Evolutionary conservation across 2,888 invertebrate species (phyloP).

Genomic region (Ryuthela nishihirai): DNA sequence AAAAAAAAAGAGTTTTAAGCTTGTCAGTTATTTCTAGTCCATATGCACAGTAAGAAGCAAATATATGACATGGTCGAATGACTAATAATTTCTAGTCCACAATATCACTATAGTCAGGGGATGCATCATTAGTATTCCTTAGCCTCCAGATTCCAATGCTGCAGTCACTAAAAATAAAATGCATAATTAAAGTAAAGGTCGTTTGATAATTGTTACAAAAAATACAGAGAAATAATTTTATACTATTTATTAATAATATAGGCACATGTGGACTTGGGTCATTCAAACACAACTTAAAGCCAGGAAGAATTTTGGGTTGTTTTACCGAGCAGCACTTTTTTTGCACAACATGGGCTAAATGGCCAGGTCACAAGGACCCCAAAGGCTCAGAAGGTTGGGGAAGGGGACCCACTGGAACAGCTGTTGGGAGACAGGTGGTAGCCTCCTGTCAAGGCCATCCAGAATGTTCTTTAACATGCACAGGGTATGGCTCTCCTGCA

Average conservation of each 20-base stretch:
- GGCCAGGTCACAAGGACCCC: neutral
- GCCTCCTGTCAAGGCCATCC: too few species aligned
- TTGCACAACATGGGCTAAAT: neutral
- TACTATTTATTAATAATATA: neutral
- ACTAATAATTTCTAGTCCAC: too few species aligned
- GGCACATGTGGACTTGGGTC: neutral
- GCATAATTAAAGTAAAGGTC: neutral
- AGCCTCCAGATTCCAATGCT: slow-evolving; percentile 44
- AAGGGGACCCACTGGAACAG: too few species aligned
- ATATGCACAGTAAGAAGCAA: too few species aligned
- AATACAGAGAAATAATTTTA: neutral
- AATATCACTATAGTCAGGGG: slow-evolving; percentile 38
- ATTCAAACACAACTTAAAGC: too few species aligned
- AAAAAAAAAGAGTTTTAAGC: too few species aligned
- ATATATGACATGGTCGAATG: too few species aligned
- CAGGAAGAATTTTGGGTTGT: neutral
- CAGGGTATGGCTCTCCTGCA: too few species aligned
- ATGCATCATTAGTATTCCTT: slow-evolving; percentile 36
- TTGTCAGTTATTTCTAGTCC: too few species aligned
- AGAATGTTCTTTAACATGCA: too few species aligned
- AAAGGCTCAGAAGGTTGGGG: too few species aligned
- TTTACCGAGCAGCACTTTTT: neutral
- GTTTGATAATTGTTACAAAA: neutral
- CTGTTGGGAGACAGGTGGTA: too few species aligned
- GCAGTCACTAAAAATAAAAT: slow-evolving; percentile 39